Base-by-base conservation (phyloP, 2,888 invertebrate genomes). In the Dendrolimus pini region DNA sequence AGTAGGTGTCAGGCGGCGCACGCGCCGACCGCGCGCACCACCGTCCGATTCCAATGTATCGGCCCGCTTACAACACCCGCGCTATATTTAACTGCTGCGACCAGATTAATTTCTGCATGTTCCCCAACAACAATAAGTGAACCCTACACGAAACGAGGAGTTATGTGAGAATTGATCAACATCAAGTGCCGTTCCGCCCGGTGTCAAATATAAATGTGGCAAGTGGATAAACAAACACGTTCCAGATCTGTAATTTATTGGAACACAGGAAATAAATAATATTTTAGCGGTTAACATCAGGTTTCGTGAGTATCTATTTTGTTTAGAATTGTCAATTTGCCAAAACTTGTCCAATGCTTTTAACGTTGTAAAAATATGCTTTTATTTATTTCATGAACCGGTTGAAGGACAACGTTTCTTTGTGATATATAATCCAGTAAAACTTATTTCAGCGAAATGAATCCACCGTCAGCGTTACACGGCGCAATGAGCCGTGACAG, bases 401-500 rank as follows among this genome's bases (percentile, higher is more conserved):
- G 64, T 62, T 64, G 60, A 63, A 62, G 14, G 59, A 63, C 65
- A 59, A 56, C 62, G 60, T 56, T 65, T 52, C 1, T 61, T 59
- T 68, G 62, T 67, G 60, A 66, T 69, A 69, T 68, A 65, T 78
- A 78, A 78, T 62, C 59, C 62, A 57, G 63, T 59, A 68, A 70
- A 74, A 77, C 71, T 79, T 78, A 78, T 89, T 86, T 80, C 86
- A 88, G 88, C 75, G 75, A 77, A 65, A 90, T 90, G 90, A 89
- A 96, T 84, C 96, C 97, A 55, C 97, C 98, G 60, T 93, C 95
- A 63, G 96, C 96, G 65, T 94, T 98, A 60, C 95, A 96, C 77
- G 94, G 96, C 83, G 97, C 97, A 55, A 95, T 97, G 95, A 95
- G 95, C 80, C 96, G 96, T 85, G 97, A 98, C 82, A 97, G 97